phyloP scores from a whole-genome alignment of 2,888 invertebrate genomes.

The Stenolophus ochropezus region DNA sequence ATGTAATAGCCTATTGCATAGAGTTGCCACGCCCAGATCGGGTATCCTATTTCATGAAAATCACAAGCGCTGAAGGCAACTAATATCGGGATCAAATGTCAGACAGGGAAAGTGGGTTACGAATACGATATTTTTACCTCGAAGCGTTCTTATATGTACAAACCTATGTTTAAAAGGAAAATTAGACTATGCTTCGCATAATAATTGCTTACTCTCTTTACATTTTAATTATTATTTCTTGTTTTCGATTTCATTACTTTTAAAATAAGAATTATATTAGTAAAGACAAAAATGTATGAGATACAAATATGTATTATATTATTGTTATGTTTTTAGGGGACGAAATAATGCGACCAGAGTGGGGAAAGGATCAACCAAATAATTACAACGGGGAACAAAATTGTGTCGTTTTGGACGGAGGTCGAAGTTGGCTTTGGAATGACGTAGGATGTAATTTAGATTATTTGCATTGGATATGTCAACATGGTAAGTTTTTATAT shows the following conservation, averaged over 20 bases:
- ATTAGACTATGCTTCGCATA: not conserved
- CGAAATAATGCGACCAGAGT: constrained; percentile 85
- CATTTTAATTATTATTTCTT: not conserved
- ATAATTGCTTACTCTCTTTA: not conserved
- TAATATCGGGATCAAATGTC: not conserved
- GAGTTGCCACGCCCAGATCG: not conserved
- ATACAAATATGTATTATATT: too few relatives aligned
- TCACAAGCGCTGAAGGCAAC: not conserved
- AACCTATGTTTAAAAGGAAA: not conserved
- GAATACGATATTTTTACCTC: not conserved
- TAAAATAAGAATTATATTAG: too few relatives aligned
- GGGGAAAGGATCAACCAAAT: constrained; percentile 96
- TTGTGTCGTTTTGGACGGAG: constrained; percentile 94
- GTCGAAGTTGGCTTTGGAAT: constrained; percentile 93
- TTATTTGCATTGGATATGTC: constrained; percentile 94
- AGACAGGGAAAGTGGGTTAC: not conserved
- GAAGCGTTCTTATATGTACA: not conserved
- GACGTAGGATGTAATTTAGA: constrained; percentile 96
- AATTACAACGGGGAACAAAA: constrained; percentile 97
- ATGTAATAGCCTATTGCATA: too few relatives aligned
- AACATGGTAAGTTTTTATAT: constrained; percentile 82
- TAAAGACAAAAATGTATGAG: too few relatives aligned
- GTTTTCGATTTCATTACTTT: too few relatives aligned
- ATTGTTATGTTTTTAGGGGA: too few relatives aligned
- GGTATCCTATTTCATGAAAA: not conserved